These are phyloP conservation scores for Thunnus albacares DNA, from an alignment of 2,797 vertebrate species.

Conservation along the genomic window DNA sequence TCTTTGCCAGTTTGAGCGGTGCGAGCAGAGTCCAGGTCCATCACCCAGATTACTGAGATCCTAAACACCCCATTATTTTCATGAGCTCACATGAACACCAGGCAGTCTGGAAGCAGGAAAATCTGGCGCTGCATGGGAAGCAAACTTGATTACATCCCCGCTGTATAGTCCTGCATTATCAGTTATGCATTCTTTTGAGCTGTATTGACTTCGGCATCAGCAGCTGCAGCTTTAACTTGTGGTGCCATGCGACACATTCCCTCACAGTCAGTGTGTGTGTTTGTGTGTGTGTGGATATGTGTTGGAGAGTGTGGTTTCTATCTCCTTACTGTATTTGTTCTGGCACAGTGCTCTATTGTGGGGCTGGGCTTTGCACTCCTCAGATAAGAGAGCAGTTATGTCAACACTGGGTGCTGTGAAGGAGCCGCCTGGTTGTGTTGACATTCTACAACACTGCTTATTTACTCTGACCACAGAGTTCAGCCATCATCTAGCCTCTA, in stretches of 20 bases:
- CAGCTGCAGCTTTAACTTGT: constrained; percentile 29
- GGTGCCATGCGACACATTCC: constrained; percentile 52
- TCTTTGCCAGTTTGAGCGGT: constrained; percentile 31
- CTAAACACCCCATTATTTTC: constrained; percentile 61
- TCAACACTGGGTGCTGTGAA: constrained; percentile 83
- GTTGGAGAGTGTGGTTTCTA: constrained; percentile 57
- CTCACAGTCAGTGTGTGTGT: constrained; percentile 39
- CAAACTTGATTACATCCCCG: constrained; percentile 5
- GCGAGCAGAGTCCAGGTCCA: constrained; percentile 34
- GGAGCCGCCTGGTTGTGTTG: constrained; percentile 80
- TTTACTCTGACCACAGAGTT: constrained; percentile 82
- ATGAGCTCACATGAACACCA: constrained; percentile 52
- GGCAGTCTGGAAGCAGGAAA: constrained; percentile 20
- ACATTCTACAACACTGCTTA: constrained; percentile 82
- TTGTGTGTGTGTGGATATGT: constrained; percentile 29
- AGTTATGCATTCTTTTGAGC: constrained; percentile 23
- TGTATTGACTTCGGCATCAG: constrained; percentile 8
- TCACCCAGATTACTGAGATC: constrained; percentile 46
- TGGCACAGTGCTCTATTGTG: constrained; percentile 78
- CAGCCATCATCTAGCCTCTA: constrained; percentile 67
- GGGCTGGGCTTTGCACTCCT: constrained; percentile 75
- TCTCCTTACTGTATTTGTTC: constrained; percentile 82
- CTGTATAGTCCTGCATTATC: constrained; percentile 14
- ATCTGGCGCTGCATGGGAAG: neutral
- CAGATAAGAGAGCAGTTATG: constrained; percentile 85